Conservation (phyloP, 1,140 invertebrate species). For the Drosophila kepulauana region DNA sequence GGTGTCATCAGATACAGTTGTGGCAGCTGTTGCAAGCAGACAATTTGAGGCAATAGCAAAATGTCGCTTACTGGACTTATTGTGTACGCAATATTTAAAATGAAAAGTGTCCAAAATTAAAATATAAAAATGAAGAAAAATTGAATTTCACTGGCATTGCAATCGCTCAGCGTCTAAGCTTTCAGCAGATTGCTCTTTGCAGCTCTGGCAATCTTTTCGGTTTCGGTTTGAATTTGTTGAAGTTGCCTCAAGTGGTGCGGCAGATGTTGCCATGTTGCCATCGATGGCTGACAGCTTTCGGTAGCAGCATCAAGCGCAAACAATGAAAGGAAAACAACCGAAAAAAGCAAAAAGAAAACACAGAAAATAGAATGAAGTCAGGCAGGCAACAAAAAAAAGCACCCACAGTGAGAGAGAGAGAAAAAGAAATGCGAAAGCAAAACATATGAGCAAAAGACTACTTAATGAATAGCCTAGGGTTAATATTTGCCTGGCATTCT, state of each 20-base stretch:
- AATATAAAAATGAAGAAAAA: conserved; percentile 39
- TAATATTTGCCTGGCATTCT: conserved; percentile 76
- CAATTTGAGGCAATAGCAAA: conserved; percentile 51
- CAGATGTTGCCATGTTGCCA: conserved; percentile 59
- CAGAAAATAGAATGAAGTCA: background rate
- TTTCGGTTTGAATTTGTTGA: conserved; percentile 6
- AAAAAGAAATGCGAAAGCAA: conserved; percentile 54
- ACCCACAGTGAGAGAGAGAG: conserved; percentile 38
- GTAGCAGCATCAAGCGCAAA: conserved; percentile 59
- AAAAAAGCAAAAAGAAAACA: conserved; percentile 21
- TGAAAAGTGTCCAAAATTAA: conserved; percentile 61
- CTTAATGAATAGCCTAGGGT: conserved; percentile 79
- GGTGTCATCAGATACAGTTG: conserved; percentile 14
- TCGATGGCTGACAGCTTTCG: conserved; percentile 58
- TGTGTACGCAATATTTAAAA: conserved; percentile 52
- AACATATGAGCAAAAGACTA: conserved; percentile 82
- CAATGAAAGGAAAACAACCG: conserved; percentile 44
- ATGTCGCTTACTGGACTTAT: conserved; percentile 14
- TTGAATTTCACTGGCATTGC: conserved; percentile 29
- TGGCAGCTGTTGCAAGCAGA: conserved; percentile 64
- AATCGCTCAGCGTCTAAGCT: background rate
- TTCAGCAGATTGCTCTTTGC: background rate
- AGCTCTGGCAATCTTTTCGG: background rate
- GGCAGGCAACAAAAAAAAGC: conserved; percentile 52
- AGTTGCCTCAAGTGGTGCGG: conserved; percentile 32